A percentile compares a stretch with the other conserved stretches of the same genome.
These are phyloP conservation scores for Oscarella lobularis DNA, from an alignment of 37 sponge, comb jelly and placozoan genomes.

Conservation along the genomic window DNA sequence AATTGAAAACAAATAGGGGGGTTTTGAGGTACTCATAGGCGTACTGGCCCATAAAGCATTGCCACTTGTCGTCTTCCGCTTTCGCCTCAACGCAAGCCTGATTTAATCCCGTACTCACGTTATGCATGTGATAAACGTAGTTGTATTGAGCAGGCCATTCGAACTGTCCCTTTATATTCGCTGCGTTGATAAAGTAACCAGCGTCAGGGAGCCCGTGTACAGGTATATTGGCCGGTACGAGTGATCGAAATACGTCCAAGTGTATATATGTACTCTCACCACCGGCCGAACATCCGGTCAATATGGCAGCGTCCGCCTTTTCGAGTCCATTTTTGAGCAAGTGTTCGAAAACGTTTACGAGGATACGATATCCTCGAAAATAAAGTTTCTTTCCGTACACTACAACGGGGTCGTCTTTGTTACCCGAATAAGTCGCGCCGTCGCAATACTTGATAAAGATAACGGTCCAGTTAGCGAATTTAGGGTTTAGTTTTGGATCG, in stretches of 20 bases:
- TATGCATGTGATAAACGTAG: conserved; percentile 37
- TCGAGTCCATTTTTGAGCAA: conserved; percentile 22
- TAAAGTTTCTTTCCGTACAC: conserved; percentile 21
- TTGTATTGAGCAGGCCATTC: conserved; percentile 6
- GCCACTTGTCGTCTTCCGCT: conserved; percentile 33
- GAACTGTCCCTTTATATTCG: conserved; percentile 7
- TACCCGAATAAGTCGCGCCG: conserved; percentile 62
- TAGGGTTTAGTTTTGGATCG: conserved; percentile 30
- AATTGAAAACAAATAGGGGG: conserved; percentile 50
- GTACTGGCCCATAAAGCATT: conserved; percentile 72
- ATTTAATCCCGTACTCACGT: conserved; percentile 40
- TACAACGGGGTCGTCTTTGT: conserved; percentile 15
- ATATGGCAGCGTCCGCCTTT: conserved; percentile 37
- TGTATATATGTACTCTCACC: conserved; percentile 66
- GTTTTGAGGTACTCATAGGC: conserved; percentile 47
- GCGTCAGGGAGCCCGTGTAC: conserved; percentile 56
- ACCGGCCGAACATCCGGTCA: conserved; percentile 86
- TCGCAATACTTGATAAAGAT: conserved; percentile 66
- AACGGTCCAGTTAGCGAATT: conserved; percentile 59
- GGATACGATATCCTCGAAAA: conserved; percentile 18
- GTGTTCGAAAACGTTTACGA: conserved; percentile 10
- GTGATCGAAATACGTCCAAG: conserved; percentile 26
- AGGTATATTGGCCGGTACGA: conserved; percentile 19
- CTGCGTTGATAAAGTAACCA: conserved; percentile 39
- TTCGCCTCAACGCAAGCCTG: conserved; percentile 31